phyloP scores from a whole-genome alignment of 2,113 vertebrate species.

The Bungarus multicinctus region DNA sequence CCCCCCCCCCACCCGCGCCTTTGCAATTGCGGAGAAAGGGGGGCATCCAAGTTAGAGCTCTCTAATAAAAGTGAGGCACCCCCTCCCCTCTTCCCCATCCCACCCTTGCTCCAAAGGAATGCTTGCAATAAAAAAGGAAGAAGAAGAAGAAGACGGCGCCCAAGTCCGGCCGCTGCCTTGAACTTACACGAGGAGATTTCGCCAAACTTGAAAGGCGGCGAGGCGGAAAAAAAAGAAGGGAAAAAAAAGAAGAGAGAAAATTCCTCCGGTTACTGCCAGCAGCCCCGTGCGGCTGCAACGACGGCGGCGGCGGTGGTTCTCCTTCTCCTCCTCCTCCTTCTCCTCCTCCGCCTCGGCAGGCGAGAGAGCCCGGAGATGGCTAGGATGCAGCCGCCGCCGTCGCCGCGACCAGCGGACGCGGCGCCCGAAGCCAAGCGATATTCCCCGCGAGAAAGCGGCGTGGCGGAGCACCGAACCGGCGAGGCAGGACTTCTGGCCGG shows the following conservation, averaged over 20 bases:
- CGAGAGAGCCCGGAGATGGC: neutral
- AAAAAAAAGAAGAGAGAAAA: neutral
- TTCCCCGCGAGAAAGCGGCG: neutral
- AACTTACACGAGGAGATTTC: neutral
- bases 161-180: neutral
- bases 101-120: neutral
- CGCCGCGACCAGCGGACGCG: neutral
- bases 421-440: neutral
- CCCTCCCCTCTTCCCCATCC: fast-evolving
- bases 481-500: too few species aligned
- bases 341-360: neutral
- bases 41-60: neutral
- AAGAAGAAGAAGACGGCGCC: neutral
- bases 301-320: neutral
- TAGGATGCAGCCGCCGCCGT: neutral
- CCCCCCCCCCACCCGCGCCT: neutral
- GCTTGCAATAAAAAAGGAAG: neutral
- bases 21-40: neutral
- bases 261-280: neutral
- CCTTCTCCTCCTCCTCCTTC: neutral
- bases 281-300: neutral
- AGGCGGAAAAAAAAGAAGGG: fast-evolving
- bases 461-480: neutral
- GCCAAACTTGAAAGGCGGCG: neutral
- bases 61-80: neutral